Evolutionary conservation across 2,797 vertebrate species (phyloP).

Genomic region (Serranus cabrilla): DNA sequence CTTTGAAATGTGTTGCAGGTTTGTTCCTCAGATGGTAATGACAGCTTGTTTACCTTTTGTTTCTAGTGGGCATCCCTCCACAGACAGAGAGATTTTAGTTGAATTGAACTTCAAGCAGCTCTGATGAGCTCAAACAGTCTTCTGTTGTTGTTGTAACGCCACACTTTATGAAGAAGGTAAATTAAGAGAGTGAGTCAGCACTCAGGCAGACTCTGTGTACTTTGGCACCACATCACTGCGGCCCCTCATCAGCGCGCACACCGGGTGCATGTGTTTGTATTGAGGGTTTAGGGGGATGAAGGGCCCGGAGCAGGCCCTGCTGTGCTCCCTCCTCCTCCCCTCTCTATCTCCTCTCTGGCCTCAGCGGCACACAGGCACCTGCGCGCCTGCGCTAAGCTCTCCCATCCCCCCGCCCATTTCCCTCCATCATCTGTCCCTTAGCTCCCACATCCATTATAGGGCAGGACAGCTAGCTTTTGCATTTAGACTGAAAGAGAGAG

Average conservation of each 20-base stretch:
- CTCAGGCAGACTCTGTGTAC: constrained; percentile 45
- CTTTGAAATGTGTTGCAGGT: background rate
- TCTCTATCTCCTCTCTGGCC: constrained; percentile 45
- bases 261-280: constrained; percentile 44
- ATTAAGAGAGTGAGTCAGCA: constrained; percentile 28
- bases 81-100: constrained; percentile 4
- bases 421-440: constrained; percentile 80
- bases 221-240: constrained; percentile 57
- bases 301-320: constrained; percentile 38
- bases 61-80: background rate
- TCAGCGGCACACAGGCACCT: constrained; percentile 72
- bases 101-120: background rate
- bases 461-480: constrained; percentile 72
- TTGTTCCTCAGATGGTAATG: constrained; percentile 3
- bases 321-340: constrained; percentile 3
- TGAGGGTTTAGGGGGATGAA: constrained; percentile 52
- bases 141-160: constrained; percentile 21
- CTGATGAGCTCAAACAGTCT: constrained; percentile 3
- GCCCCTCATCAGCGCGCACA: constrained; percentile 35
- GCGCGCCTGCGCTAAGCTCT: constrained; percentile 81
- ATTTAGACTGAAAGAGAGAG: constrained; percentile 57
- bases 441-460: constrained; percentile 80
- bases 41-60: constrained; percentile 8
- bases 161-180: constrained; percentile 24
- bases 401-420: constrained; percentile 61